These are phyloP conservation scores for Oxygymnocypris stewartii DNA, from an alignment of 2,113 vertebrate genomes.

Conservation along the genomic window DNA sequence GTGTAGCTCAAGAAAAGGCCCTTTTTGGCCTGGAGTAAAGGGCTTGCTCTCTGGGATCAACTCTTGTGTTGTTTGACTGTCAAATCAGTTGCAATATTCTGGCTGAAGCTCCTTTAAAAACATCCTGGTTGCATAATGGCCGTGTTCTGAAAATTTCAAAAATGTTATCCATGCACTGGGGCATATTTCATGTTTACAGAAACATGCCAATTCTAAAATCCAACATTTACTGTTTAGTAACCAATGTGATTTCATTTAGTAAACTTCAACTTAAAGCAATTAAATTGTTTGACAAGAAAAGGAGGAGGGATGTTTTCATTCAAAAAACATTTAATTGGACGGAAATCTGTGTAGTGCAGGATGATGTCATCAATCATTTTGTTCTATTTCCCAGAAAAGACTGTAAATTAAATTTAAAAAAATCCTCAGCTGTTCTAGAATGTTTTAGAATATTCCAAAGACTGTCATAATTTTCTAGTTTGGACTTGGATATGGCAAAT, in stretches of 20 bases:
- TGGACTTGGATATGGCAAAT: not conserved
- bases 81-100: conserved; percentile 7
- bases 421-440: not conserved
- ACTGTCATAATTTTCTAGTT: not conserved
- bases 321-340: not conserved
- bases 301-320: not conserved
- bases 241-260: too few relatives aligned
- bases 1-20: not conserved
- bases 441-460: not conserved
- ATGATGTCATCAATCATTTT: not conserved
- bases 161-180: not conserved
- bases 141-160: not conserved
- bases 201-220: not conserved
- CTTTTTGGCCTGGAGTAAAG: conserved; percentile 1
- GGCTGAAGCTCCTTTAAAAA: not conserved
- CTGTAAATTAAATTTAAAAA: not conserved
- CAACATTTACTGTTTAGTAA: not conserved
- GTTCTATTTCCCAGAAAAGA: not conserved
- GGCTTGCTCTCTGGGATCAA: not conserved
- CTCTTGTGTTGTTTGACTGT: not conserved
- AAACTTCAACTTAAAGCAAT: too few relatives aligned
- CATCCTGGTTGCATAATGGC: not conserved
- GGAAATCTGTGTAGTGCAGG: not conserved
- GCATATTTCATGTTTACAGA: too few relatives aligned
- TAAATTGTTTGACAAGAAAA: not conserved